These are phyloP conservation scores for Nothoprocta pentlandii DNA, from an alignment of 2,113 vertebrate species.

Conservation along the genomic window DNA sequence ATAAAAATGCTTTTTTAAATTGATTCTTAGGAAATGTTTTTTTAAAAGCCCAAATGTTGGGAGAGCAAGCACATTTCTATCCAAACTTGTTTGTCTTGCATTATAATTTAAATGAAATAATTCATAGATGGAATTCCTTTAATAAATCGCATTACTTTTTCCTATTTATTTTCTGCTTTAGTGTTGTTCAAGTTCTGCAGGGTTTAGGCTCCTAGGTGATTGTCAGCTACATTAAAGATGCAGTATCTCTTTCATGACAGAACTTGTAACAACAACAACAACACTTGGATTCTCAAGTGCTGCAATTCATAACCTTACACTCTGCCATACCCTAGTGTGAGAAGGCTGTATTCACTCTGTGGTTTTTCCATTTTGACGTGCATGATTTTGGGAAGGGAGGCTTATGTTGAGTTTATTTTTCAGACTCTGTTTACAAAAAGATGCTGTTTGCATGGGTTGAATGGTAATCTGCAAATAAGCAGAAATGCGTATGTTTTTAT, in stretches of 20 bases:
- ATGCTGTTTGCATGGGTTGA: not conserved
- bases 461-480: not conserved
- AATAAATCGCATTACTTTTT: constrained; percentile 73
- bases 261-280: not conserved
- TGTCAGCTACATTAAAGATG: not conserved
- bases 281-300: not conserved
- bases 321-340: not conserved
- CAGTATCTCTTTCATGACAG: not conserved
- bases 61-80: constrained; percentile 30
- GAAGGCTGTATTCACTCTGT: accelerated
- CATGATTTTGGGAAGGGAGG: not conserved
- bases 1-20: constrained; percentile 16
- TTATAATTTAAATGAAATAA: constrained; percentile 22
- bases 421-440: not conserved
- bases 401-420: not conserved
- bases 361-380: not conserved
- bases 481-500: not conserved
- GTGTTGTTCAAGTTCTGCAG: not conserved
- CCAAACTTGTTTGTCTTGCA: not conserved
- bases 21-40: constrained; percentile 8
- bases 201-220: not conserved
- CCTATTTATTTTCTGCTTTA: constrained; percentile 54
- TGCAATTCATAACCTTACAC: not conserved
- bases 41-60: not conserved
- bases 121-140: constrained; percentile 43